Evolutionary conservation across 1,140 invertebrate species (phyloP), one percentile per base, ranked within the genome.

Genomic region (Zophobas morio): DNA sequence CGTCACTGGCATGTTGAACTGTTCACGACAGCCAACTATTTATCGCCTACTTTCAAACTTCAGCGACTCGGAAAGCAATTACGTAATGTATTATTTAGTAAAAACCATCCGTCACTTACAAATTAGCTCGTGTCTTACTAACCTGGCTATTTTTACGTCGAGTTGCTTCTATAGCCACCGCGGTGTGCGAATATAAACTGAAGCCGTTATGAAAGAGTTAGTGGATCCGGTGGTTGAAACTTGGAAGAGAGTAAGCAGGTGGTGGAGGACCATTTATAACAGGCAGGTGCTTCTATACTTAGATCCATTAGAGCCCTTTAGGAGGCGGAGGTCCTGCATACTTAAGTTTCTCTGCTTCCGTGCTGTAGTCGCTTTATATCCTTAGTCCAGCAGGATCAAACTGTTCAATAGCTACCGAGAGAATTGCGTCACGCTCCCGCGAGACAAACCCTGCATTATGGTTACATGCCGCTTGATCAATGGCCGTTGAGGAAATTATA

Each of bases 21-120:
- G 78, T 77, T 77, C 49, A 70, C 75, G 78, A 79, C 78, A 79
- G 70, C 74, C 70, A 77, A 75, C 78, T 79, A 79, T 79, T 79
- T 79, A 77, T 79, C 78, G 57, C 66, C 70, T 47, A 79, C 75
- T 78, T 76, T 63, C 35, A 66, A 78, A 75, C 57, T 77, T 77
- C 63, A 37, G 35, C 49, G 47, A 76, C 73, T 70, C 57, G 35
- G 34, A 70, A 77, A 76, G 74, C 56, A 79, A 63, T 54, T 76
- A 70, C 70, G 35, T 47, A 8, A 71, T 53, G 53, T 53, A 71
- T 76, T 71, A 51, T 42, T 76, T 57, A 39, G 6, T 6, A 57
- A 63, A 63, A 51, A 51, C 49, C 3, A 51, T 2, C 4, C 20
- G 49, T 51, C 49, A 51, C 20, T 51, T 51, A 51, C 49, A 51